Evolutionary conservation across 2,797 vertebrate genomes (phyloP).

Genomic region (Oophaga sylvatica): DNA sequence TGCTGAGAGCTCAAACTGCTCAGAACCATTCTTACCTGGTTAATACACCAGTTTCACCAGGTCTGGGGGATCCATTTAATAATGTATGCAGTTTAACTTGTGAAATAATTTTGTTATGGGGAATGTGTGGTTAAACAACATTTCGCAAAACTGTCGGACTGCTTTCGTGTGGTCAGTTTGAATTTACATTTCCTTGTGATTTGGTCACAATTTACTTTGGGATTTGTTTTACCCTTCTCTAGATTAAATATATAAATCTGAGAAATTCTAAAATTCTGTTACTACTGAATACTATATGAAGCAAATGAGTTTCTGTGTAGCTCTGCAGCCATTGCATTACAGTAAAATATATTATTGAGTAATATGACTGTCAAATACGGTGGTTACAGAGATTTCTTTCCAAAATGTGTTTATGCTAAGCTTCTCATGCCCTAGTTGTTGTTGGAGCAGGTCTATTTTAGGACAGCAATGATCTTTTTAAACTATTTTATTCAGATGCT

Average conservation of each 20-base stretch:
- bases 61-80: too few species aligned
- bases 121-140: too few species aligned
- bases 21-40: too few species aligned
- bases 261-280: neutral
- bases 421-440: neutral
- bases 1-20: too few species aligned
- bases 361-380: neutral
- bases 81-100: too few species aligned
- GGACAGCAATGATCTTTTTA: neutral
- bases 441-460: neutral
- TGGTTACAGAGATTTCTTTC: neutral
- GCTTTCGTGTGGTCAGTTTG: too few species aligned
- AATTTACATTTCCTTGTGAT: too few species aligned
- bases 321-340: neutral
- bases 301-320: neutral
- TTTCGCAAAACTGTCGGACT: too few species aligned
- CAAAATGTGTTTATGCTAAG: constrained; percentile 15
- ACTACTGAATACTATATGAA: neutral
- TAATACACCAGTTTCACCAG: too few species aligned
- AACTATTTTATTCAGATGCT: neutral
- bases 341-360: neutral
- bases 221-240: neutral
- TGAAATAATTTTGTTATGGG: too few species aligned
- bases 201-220: neutral
- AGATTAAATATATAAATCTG: neutral